Evolutionary conservation across 1,140 invertebrate species (phyloP).

Genomic region (Ceratina calcarata): DNA sequence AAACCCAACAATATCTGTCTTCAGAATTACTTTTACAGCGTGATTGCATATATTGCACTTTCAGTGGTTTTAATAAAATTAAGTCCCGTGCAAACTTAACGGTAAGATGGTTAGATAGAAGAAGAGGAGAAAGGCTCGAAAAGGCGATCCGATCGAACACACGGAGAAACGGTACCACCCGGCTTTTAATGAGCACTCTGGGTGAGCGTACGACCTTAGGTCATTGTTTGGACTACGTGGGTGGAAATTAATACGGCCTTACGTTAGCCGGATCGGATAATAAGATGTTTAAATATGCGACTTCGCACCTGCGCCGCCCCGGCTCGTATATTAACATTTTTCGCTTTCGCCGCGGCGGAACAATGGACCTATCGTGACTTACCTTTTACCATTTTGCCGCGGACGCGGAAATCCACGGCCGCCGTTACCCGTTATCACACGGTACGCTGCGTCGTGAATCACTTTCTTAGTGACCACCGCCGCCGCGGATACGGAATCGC

Average conservation of each 20-base stretch:
- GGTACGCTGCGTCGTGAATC: conserved; percentile 15
- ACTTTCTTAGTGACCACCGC: conserved; percentile 15
- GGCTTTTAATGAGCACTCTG: conserved; percentile 57
- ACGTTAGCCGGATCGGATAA: conserved; percentile 48
- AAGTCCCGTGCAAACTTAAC: background rate
- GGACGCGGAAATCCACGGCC: conserved; percentile 42
- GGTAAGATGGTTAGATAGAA: background rate
- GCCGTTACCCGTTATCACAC: conserved; percentile 25
- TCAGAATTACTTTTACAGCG: too few relatives aligned
- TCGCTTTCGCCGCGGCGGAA: conserved; percentile 26
- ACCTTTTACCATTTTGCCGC: conserved; percentile 58
- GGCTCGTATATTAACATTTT: conserved; percentile 53
- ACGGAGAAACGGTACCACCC: conserved; percentile 51
- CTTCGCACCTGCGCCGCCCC: conserved; percentile 55
- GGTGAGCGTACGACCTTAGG: conserved; percentile 39
- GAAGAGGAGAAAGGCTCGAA: conserved; percentile 44
- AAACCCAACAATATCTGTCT: too few relatives aligned
- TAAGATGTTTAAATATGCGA: conserved; percentile 62
- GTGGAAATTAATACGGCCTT: conserved; percentile 63
- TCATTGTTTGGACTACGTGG: conserved; percentile 56
- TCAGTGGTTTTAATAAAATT: background rate
- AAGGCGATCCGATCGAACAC: conserved; percentile 50
- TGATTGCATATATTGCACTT: background rate
- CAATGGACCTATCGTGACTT: conserved; percentile 57
- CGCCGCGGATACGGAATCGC: background rate